Percentiles rank a stretch among this genome's conserved stretches.
phyloP scores from a whole-genome alignment of 1,140 invertebrate genomes.

The Doryteuthis pealeii region DNA sequence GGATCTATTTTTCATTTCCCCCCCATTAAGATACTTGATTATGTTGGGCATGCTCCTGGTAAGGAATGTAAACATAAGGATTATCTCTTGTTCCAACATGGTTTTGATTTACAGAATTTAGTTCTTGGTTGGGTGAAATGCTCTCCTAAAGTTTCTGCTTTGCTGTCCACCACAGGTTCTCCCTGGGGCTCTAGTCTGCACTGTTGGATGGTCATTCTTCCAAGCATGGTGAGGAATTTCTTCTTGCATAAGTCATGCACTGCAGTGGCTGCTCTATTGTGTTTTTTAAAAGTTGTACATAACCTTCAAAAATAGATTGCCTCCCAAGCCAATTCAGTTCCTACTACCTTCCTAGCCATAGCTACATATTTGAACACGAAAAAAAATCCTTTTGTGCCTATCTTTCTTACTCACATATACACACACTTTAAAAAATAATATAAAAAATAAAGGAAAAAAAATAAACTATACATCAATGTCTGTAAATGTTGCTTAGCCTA shows the following conservation, averaged over 20 bases:
- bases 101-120: neutral
- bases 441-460: too few relatives aligned
- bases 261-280: constrained; percentile 10
- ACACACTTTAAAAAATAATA: too few relatives aligned
- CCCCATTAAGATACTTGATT: neutral
- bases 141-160: constrained; percentile 10
- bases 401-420: too few relatives aligned
- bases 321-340: too few relatives aligned
- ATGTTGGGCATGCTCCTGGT: constrained; percentile 1
- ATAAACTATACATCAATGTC: too few relatives aligned
- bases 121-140: neutral
- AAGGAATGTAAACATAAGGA: constrained; percentile 1
- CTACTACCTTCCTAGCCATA: too few relatives aligned
- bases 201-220: constrained; percentile 9
- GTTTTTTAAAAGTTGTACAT: neutral
- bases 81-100: constrained; percentile 6
- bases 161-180: constrained; percentile 10
- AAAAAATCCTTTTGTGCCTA: too few relatives aligned
- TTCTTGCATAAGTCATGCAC: constrained; percentile 7
- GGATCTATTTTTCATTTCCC: neutral
- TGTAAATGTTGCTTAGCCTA: too few relatives aligned
- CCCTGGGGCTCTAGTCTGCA: constrained; percentile 9
- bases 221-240: constrained; percentile 10
- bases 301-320: too few relatives aligned
- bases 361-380: too few relatives aligned